A percentile compares a stretch with the other conserved stretches of the same genome.
These are phyloP conservation scores for Cyclina sinensis DNA, from an alignment of 1,140 invertebrate species.

Conservation along the genomic window DNA sequence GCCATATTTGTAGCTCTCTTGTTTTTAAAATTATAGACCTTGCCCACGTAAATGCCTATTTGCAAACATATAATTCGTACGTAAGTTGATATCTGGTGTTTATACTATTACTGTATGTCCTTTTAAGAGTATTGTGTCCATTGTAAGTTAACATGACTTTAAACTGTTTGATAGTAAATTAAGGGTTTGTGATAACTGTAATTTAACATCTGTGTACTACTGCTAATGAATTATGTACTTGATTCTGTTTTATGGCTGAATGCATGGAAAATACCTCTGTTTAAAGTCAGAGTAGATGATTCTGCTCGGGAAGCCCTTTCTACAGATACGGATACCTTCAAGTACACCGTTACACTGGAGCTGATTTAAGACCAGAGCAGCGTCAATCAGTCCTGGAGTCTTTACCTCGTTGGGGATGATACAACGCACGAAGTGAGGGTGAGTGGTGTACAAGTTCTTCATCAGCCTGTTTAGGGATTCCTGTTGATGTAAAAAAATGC, in stretches of 20 bases:
- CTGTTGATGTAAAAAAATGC: slow-evolving; percentile 41
- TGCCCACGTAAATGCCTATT: too few species aligned
- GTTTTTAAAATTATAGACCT: too few species aligned
- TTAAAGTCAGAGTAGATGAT: slow-evolving; percentile 99
- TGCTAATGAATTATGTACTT: too few species aligned
- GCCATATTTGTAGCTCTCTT: slow-evolving; percentile 96
- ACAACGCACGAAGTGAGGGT: slow-evolving; percentile 99
- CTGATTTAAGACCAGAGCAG: slow-evolving; percentile 98
- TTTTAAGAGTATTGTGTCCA: too few species aligned
- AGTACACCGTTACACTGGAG: slow-evolving; percentile 99
- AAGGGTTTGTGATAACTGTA: too few species aligned
- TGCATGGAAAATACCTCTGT: slow-evolving; percentile 91
- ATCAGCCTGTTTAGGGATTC: slow-evolving; percentile 89
- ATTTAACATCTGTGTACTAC: too few species aligned
- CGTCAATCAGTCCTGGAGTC: slow-evolving; percentile 96
- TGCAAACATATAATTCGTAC: too few species aligned
- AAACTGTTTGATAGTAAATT: too few species aligned
- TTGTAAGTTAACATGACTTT: too few species aligned
- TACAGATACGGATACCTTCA: slow-evolving; percentile 99
- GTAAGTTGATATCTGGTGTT: too few species aligned
- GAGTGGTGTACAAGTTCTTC: slow-evolving; percentile 97
- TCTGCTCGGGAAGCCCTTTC: slow-evolving; percentile 99
- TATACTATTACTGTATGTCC: too few species aligned
- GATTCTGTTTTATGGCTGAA: too few species aligned
- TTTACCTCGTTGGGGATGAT: slow-evolving; percentile 99